Percentiles rank a stretch among this genome's conserved stretches.
phyloP scores from a whole-genome alignment of 2,113 vertebrate species.

The Psittacus erithacus region DNA sequence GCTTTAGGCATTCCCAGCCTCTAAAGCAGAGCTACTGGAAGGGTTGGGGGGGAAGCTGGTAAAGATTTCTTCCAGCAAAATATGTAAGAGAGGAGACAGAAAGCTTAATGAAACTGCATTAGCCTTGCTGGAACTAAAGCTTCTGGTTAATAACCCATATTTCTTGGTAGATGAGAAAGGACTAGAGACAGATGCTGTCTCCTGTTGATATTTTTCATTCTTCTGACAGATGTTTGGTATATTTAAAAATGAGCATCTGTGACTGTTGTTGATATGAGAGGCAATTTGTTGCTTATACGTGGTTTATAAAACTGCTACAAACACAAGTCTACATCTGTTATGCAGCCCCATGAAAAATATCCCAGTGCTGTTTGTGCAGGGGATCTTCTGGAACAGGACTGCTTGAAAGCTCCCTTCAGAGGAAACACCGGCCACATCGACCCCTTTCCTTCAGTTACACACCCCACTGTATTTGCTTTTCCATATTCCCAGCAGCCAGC shows the following conservation, averaged over 20 bases:
- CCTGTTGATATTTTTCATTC: conserved; percentile 24
- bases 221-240: conserved; percentile 30
- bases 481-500: neutral
- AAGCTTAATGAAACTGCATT: neutral
- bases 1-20: neutral
- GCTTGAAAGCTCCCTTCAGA: neutral
- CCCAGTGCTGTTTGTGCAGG: neutral
- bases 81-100: neutral
- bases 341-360: neutral
- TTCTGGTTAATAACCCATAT: neutral
- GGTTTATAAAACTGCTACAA: conserved; percentile 22
- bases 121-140: neutral
- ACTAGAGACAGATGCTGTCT: neutral
- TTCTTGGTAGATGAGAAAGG: neutral
- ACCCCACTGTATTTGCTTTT: neutral
- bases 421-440: neutral
- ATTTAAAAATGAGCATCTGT: conserved; percentile 23
- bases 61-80: neutral
- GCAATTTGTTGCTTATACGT: conserved; percentile 22
- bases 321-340: conserved; percentile 29
- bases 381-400: neutral
- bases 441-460: neutral
- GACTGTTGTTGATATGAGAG: conserved; percentile 41
- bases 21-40: neutral
- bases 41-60: neutral